Evolutionary conservation across 2,888 invertebrate genomes (phyloP).

Genomic region (Protophormia terraenovae): DNA sequence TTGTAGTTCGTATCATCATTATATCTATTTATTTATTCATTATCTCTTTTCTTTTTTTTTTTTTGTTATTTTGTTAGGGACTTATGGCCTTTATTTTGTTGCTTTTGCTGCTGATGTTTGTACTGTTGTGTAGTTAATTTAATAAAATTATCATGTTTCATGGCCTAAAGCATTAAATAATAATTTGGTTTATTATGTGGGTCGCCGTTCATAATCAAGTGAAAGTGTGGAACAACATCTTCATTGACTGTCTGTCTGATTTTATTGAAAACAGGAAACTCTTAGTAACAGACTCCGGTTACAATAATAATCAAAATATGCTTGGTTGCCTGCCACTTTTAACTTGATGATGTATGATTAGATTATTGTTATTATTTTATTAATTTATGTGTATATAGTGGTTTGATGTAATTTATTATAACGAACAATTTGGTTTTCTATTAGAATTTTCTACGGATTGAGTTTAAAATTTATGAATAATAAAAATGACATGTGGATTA

Average conservation of each 20-base stretch:
- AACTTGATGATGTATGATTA: not conserved
- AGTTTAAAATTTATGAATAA: too few relatives aligned
- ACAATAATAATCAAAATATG: constrained; percentile 4
- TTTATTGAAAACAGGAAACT: not conserved
- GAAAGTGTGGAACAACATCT: not conserved
- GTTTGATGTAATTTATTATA: not conserved
- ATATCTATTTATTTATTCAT: not conserved
- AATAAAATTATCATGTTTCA: constrained; percentile 58
- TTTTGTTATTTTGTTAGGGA: not conserved
- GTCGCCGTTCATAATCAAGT: constrained; percentile 12
- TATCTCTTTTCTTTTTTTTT: not conserved
- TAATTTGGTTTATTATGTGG: constrained; percentile 31
- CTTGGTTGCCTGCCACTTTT: not conserved
- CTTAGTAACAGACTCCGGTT: not conserved
- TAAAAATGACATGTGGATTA: too few relatives aligned
- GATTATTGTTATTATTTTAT: not conserved
- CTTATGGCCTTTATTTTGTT: not conserved
- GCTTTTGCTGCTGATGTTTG: not conserved
- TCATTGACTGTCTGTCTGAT: not conserved
- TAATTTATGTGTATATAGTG: not conserved
- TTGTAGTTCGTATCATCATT: not conserved
- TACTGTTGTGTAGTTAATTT: constrained; percentile 14
- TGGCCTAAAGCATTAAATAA: constrained; percentile 43
- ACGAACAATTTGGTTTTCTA: too few relatives aligned
- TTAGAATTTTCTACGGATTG: too few relatives aligned